Percentiles rank a stretch among this genome's conserved stretches.
phyloP scores from a whole-genome alignment of 2,113 vertebrate genomes.

The Lanius collurio region DNA sequence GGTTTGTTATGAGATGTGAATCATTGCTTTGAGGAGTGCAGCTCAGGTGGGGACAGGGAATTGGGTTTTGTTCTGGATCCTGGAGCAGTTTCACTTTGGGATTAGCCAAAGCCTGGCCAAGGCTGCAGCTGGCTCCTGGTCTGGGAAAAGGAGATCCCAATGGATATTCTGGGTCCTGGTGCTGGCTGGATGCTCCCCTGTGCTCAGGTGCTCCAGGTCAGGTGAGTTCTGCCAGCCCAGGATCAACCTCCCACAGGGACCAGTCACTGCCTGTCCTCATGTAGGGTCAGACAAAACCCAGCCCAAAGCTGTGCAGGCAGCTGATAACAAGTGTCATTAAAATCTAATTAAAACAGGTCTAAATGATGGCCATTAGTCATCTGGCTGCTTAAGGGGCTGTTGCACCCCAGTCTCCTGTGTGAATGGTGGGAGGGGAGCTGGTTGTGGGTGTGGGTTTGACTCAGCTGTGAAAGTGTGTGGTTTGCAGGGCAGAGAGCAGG shows the following conservation, averaged over 20 bases:
- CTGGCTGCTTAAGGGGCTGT: neutral
- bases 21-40: neutral
- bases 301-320: neutral
- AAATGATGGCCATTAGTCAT: neutral
- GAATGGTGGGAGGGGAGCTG: neutral
- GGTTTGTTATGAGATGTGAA: rapidly evolving
- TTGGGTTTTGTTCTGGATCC: neutral
- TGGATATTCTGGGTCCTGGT: neutral
- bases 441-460: neutral
- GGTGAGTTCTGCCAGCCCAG: neutral
- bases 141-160: neutral
- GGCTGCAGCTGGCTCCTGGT: neutral
- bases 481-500: neutral
- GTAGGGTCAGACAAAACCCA: neutral
- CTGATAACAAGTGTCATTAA: neutral
- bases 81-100: neutral
- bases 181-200: neutral
- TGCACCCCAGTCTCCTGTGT: neutral
- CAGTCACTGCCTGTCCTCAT: neutral
- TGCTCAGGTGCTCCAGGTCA: neutral
- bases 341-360: neutral
- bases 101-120: neutral
- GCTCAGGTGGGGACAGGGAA: neutral
- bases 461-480: neutral
- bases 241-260: neutral